A percentile compares a stretch with the other conserved stretches of the same genome.
Evolutionary conservation across 1,140 invertebrate species (phyloP).

Genomic region (Polyergus mexicanus): DNA sequence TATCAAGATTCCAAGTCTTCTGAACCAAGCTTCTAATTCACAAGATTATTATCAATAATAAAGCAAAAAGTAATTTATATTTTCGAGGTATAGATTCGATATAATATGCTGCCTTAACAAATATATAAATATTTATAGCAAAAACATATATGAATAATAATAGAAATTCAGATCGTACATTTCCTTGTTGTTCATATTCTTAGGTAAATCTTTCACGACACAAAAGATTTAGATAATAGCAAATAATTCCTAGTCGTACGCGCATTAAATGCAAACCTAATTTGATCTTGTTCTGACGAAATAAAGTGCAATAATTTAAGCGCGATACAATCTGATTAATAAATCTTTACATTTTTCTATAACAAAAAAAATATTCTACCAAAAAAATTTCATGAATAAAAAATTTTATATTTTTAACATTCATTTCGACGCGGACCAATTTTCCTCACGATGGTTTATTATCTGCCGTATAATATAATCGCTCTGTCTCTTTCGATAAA

Average conservation of each 20-base stretch:
- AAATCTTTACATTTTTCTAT: not conserved
- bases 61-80: not conserved
- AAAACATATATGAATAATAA: not conserved
- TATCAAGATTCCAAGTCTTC: not conserved
- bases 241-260: not conserved
- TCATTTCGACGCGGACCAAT: not conserved
- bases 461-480: conserved; percentile 33
- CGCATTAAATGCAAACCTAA: not conserved
- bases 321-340: not conserved
- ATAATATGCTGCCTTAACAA: not conserved
- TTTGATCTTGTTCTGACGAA: not conserved
- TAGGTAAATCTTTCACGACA: not conserved
- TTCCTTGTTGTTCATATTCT: not conserved
- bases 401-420: conserved; percentile 42
- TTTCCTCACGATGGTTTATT: conserved; percentile 55
- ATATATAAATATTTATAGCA: not conserved
- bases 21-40: not conserved
- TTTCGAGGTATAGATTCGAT: not conserved
- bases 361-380: not conserved
- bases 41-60: not conserved
- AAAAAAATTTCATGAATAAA: conserved; percentile 45
- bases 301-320: not conserved
- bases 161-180: not conserved
- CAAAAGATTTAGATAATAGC: not conserved
- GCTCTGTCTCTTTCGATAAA: conserved; percentile 45